phyloP scores from a whole-genome alignment of 2,888 invertebrate genomes.

The Tromatobia lineatoria region DNA sequence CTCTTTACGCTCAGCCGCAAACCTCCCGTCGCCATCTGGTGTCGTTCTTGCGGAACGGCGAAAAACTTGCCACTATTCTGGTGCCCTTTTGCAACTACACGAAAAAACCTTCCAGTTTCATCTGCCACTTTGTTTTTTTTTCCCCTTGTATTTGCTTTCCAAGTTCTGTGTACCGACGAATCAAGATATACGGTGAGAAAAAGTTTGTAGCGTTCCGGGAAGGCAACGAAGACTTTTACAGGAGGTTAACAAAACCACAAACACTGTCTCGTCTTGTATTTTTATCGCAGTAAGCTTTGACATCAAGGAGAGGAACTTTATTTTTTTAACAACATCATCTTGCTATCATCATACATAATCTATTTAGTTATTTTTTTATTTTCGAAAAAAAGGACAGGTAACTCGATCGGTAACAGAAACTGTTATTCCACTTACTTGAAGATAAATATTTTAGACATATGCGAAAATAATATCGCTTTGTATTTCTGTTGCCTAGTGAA shows the following conservation, averaged over 20 bases:
- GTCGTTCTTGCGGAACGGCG: constrained; percentile 14
- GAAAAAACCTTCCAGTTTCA: not conserved
- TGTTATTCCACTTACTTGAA: too few relatives aligned
- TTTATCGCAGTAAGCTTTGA: not conserved
- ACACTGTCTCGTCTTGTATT: not conserved
- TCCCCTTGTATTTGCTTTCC: not conserved
- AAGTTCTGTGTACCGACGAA: not conserved
- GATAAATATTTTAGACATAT: too few relatives aligned
- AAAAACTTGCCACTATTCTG: constrained; percentile 38
- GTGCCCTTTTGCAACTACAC: not conserved
- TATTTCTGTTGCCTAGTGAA: too few relatives aligned
- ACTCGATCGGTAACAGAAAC: too few relatives aligned
- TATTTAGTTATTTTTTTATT: not conserved
- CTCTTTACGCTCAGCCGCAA: constrained; percentile 50
- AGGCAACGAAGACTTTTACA: not conserved
- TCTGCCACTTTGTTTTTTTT: not conserved
- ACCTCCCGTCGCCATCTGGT: not conserved
- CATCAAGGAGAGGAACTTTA: not conserved
- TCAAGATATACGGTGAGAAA: constrained; percentile 23
- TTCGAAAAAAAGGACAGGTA: not conserved
- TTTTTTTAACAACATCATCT: not conserved
- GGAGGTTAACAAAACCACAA: not conserved
- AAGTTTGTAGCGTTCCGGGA: constrained; percentile 40
- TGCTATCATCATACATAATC: not conserved
- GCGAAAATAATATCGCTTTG: not conserved